These are phyloP conservation scores for Myotis vivesi DNA, from an alignment of 2,797 vertebrate species.

Conservation along the genomic window DNA sequence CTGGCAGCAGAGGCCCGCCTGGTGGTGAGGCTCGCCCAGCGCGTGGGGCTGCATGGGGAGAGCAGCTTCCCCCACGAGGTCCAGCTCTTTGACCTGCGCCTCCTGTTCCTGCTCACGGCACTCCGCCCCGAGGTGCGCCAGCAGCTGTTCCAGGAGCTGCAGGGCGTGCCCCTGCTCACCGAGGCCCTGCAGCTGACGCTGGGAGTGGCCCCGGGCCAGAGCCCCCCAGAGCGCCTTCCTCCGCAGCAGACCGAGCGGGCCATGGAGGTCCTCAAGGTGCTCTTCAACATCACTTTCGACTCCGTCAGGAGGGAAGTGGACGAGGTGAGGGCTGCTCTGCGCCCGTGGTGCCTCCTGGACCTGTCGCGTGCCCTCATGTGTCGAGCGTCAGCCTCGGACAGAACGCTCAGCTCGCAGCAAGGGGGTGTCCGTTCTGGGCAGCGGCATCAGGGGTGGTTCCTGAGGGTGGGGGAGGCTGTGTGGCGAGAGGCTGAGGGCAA, in stretches of 20 bases:
- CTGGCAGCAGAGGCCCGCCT: conserved; percentile 86
- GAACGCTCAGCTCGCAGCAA: background rate
- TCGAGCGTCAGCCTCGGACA: fast-evolving
- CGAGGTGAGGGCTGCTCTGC: conserved; percentile 84
- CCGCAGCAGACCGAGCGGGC: conserved; percentile 89
- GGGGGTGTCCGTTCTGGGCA: background rate
- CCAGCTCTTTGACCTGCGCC: conserved; percentile 92
- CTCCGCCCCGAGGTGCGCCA: conserved; percentile 89
- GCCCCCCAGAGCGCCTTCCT: conserved; percentile 82
- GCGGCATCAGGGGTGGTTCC: background rate
- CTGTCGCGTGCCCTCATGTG: no score
- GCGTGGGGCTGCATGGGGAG: conserved; percentile 88
- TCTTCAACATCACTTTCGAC: conserved; percentile 95
- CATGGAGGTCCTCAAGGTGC: conserved; percentile 96
- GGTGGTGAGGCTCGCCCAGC: conserved; percentile 87
- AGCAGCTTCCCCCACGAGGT: conserved; percentile 88
- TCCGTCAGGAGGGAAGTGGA: conserved; percentile 88
- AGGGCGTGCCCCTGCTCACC: conserved; percentile 89
- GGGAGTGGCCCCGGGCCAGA: conserved; percentile 82
- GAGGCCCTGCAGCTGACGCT: conserved; percentile 90
- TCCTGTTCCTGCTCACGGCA: conserved; percentile 93
- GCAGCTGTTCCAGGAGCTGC: conserved; percentile 91
- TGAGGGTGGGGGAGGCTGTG: background rate
- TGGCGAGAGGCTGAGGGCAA: background rate
- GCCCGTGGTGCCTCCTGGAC: background rate